These are phyloP conservation scores for Bruchidius siliquastri DNA, from an alignment of 2,888 invertebrate species.

Conservation along the genomic window DNA sequence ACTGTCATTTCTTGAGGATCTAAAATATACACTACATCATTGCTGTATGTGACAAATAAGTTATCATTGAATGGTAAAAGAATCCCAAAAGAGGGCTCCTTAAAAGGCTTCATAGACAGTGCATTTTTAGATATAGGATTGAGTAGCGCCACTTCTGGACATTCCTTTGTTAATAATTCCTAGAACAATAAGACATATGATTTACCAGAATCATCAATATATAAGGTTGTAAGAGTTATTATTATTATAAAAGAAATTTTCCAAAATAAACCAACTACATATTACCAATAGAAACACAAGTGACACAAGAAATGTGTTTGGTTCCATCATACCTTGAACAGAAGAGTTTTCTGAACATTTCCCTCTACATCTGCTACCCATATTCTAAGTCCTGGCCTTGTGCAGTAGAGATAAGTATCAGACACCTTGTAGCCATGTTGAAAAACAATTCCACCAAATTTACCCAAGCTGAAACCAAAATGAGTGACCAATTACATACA, in stretches of 20 bases:
- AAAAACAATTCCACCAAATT: constrained; percentile 60
- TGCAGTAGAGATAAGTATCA: constrained; percentile 62
- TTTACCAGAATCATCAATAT: too few relatives aligned
- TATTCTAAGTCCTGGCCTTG: constrained; percentile 76
- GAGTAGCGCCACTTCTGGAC: constrained; percentile 63
- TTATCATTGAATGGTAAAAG: constrained; percentile 65
- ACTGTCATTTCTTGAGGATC: constrained; percentile 67
- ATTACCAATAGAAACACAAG: constrained; percentile 1
- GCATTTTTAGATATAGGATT: constrained; percentile 58
- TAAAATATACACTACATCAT: constrained; percentile 66
- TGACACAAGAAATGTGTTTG: not conserved
- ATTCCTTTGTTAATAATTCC: constrained; percentile 43
- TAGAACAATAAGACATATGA: constrained; percentile 20
- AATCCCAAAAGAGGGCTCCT: constrained; percentile 61
- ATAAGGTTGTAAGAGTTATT: too few relatives aligned
- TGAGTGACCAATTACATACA: too few relatives aligned
- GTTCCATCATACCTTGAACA: constrained; percentile 64
- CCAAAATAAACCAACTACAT: too few relatives aligned
- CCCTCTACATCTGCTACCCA: constrained; percentile 78
- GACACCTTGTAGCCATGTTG: constrained; percentile 52
- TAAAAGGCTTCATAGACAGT: constrained; percentile 42
- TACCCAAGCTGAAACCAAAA: constrained; percentile 50
- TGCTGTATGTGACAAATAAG: constrained; percentile 70
- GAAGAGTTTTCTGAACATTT: constrained; percentile 75
- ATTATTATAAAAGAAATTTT: too few relatives aligned